These are phyloP conservation scores for Anhinga rufa DNA, from an alignment of 2,113 vertebrate species.

Conservation along the genomic window DNA sequence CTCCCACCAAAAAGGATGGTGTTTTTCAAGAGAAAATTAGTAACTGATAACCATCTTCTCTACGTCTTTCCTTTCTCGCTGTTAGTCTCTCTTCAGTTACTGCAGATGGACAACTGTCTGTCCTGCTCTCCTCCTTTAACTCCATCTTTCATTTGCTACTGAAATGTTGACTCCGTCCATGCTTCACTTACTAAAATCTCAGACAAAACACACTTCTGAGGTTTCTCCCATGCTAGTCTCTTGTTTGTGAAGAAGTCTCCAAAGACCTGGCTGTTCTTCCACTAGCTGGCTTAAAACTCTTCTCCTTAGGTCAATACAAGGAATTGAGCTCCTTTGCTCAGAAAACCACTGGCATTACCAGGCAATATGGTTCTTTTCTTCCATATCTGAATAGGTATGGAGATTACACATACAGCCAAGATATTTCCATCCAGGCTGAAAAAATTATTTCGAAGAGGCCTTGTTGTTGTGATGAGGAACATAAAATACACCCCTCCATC, in stretches of 20 bases:
- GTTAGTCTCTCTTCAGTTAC: not conserved
- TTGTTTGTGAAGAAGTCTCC: not conserved
- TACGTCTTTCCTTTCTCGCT: not conserved
- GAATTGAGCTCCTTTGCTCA: not conserved
- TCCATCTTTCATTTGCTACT: not conserved
- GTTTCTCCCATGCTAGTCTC: not conserved
- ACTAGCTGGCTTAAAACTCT: not conserved
- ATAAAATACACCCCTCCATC: not conserved
- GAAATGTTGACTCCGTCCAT: not conserved
- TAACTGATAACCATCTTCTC: not conserved
- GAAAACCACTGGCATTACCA: not conserved
- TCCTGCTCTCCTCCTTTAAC: not conserved
- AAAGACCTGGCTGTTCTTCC: not conserved
- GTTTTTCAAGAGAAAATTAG: not conserved
- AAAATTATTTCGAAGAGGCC: not conserved
- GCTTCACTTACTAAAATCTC: not conserved
- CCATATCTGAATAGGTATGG: not conserved
- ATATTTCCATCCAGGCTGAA: not conserved
- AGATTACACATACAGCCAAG: not conserved
- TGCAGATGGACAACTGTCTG: not conserved
- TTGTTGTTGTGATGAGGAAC: not conserved
- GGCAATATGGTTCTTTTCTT: not conserved
- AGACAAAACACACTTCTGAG: not conserved
- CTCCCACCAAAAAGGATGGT: not conserved
- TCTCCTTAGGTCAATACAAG: not conserved